phyloP scores from a whole-genome alignment of 2,888 invertebrate species.

The Molanna angustata region DNA sequence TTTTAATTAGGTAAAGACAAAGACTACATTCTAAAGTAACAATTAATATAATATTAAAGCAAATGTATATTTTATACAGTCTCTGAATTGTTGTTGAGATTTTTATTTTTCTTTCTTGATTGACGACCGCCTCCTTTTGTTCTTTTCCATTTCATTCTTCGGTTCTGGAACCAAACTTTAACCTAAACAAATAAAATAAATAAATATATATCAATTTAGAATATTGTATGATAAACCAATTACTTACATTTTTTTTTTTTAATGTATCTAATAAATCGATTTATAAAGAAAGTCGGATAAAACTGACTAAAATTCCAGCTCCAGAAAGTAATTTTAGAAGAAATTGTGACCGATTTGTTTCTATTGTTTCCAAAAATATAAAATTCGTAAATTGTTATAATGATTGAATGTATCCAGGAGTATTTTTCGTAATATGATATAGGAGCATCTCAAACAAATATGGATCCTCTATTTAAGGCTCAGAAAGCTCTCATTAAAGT shows the following conservation, averaged over 20 bases:
- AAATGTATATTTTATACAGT: background rate
- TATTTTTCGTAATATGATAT: too few relatives aligned
- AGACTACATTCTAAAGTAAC: background rate
- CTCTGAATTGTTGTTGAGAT: too few relatives aligned
- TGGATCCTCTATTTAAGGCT: too few relatives aligned
- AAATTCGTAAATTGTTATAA: too few relatives aligned
- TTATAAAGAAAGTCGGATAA: too few relatives aligned
- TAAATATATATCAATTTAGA: slow-evolving; percentile 42
- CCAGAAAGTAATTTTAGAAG: too few relatives aligned
- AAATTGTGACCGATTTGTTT: too few relatives aligned
- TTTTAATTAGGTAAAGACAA: background rate
- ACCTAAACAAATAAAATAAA: slow-evolving; percentile 62
- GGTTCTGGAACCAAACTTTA: slow-evolving; percentile 88
- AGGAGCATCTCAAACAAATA: too few relatives aligned
- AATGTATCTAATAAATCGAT: slow-evolving; percentile 24
- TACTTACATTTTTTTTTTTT: background rate
- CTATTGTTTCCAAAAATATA: too few relatives aligned
- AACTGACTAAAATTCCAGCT: too few relatives aligned
- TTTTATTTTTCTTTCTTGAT: slow-evolving; percentile 40
- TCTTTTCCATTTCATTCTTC: slow-evolving; percentile 88
- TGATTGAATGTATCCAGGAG: too few relatives aligned
- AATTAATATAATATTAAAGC: background rate
- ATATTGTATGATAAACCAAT: slow-evolving; percentile 36
- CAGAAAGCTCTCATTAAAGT: too few relatives aligned
- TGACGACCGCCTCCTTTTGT: slow-evolving; percentile 62